Evolutionary conservation across 2,113 vertebrate species (phyloP).

Genomic region (Gymnarchus niloticus): DNA sequence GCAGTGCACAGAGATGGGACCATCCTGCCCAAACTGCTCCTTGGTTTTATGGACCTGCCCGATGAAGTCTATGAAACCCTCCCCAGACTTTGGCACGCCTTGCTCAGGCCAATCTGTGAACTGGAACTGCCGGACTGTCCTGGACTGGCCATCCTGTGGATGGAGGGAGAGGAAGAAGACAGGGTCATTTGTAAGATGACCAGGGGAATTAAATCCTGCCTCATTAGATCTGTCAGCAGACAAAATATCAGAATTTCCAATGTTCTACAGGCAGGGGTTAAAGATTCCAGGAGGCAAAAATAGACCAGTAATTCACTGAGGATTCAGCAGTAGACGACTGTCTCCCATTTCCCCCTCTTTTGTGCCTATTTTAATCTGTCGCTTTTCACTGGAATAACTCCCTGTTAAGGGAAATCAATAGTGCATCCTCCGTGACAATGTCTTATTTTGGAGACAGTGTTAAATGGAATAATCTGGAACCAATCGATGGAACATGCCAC

Average conservation of each 20-base stretch:
- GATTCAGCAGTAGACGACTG: neutral
- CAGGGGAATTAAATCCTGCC: too few species aligned
- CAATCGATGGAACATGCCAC: conserved; percentile 48
- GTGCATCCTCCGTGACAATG: conserved; percentile 51
- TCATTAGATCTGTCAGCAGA: neutral
- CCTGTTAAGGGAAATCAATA: conserved; percentile 61
- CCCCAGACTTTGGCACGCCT: conserved; percentile 92
- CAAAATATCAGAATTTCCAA: neutral
- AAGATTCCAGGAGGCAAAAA: neutral
- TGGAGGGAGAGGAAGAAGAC: neutral
- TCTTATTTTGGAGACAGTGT: conserved; percentile 54
- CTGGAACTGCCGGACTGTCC: conserved; percentile 96
- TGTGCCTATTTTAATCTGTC: conserved; percentile 23
- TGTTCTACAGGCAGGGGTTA: neutral
- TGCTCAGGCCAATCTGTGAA: conserved; percentile 98
- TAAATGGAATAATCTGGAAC: conserved; percentile 59
- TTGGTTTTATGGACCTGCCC: conserved; percentile 99
- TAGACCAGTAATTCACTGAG: neutral
- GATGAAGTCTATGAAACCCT: conserved; percentile 96
- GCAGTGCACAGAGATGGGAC: conserved; percentile 97
- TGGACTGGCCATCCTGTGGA: conserved; percentile 86
- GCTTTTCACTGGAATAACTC: conserved; percentile 36
- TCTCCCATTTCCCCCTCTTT: neutral
- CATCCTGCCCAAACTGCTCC: conserved; percentile 98
- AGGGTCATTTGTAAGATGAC: neutral